Base-by-base conservation (phyloP, 1,140 invertebrate genomes). In the Thaumetopoea pityocampa region DNA sequence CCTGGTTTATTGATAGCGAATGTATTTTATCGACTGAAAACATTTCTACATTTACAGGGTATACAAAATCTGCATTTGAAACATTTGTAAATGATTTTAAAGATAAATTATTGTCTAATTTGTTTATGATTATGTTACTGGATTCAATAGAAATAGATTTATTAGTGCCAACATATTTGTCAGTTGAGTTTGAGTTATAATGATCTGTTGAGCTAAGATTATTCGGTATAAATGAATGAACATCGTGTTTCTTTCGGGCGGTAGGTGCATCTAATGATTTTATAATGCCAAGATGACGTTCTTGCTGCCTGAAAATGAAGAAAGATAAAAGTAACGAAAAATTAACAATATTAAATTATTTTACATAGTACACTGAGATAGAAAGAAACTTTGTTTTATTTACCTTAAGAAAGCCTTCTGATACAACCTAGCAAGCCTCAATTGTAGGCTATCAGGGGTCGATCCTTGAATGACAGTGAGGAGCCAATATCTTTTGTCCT, bases 401-500 rank as follows among this genome's bases (percentile, higher is more conserved):
- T 64, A 89, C 89, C 89, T 88, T 26, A 89, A 83, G 64, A 91
- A 91, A 9, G 89, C 90, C 47, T 87, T 87, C 28, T 89, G 88
- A 59, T 91, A 91, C 9, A 91, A 63, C 36, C 88, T 86, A 1
- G 89, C 89, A 18, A 90, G 71, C 50, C 86, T 87, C 28, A 89
- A 77, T 60, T 89, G 88, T 1, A 91, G 70, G 42, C 86, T 87
- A 52, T 79, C 56, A 48, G 87, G 78, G 22, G 82, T 70, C 42
- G 87, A 65, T 16, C 88, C 67, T 54, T 88, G 66, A 23, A 94
- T 86, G 15, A 94, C 91, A 2, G 93, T 95, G 1, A 94, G 65
- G 17, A 95, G 67, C 93, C 93, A 95, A 72, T 93, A 95, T 12
- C 92, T 86, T 27, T 88, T 71, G 60, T 90, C 89, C 5, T 80